Percentiles rank a stretch among this genome's conserved stretches.
phyloP scores from a whole-genome alignment of 2,797 vertebrate species.

The Melanotaenia parkinsoni region DNA sequence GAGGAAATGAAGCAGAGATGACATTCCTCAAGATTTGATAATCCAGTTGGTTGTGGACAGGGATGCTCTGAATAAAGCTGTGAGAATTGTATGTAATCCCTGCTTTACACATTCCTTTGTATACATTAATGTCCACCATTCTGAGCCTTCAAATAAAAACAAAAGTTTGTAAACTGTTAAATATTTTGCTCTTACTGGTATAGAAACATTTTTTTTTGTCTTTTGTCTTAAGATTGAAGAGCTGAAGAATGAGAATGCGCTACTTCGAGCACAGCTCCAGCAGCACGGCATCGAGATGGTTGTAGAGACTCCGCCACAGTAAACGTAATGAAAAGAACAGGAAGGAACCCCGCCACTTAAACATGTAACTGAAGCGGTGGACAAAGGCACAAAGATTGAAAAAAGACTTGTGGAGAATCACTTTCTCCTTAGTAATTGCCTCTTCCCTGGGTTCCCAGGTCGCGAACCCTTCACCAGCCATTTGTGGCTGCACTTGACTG shows the following conservation, averaged over 20 bases:
- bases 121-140: constrained; percentile 42
- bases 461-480: constrained; percentile 48
- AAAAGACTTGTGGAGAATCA: constrained; percentile 61
- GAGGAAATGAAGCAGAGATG: constrained; percentile 63
- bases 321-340: constrained; percentile 42
- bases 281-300: constrained; percentile 87
- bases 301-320: constrained; percentile 84
- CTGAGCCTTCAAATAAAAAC: constrained; percentile 34
- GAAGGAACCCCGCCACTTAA: constrained; percentile 41
- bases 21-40: constrained; percentile 63
- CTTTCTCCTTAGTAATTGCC: constrained; percentile 57
- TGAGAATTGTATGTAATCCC: constrained; percentile 52
- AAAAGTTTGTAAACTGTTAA: constrained; percentile 59
- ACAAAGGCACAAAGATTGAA: constrained; percentile 20
- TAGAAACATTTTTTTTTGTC: constrained; percentile 41
- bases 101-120: constrained; percentile 43
- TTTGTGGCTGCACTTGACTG: constrained; percentile 67
- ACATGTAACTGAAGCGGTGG: constrained; percentile 31
- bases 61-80: constrained; percentile 43
- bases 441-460: constrained; percentile 56
- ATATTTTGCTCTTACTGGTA: constrained; percentile 38
- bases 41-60: constrained; percentile 65
- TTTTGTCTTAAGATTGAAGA: constrained; percentile 85
- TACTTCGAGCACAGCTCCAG: constrained; percentile 89
- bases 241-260: constrained; percentile 89